These are phyloP conservation scores for Neolamprologus tretocephalus DNA, from an alignment of 2,113 vertebrate genomes.

Conservation along the genomic window DNA sequence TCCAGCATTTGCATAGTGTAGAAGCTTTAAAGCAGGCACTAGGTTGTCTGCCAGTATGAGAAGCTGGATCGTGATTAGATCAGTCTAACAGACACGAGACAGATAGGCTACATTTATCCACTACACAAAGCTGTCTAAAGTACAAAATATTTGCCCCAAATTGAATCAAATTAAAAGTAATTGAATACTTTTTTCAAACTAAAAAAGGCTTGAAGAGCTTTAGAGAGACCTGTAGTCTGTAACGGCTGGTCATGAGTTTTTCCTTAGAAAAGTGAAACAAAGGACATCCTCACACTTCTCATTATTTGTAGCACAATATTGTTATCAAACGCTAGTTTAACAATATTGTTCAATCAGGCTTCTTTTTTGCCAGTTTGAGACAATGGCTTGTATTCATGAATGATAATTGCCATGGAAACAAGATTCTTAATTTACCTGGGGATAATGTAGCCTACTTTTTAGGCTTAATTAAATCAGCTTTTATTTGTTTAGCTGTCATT, in stretches of 20 bases:
- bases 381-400: not conserved
- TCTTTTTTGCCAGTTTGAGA: not conserved
- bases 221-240: not conserved
- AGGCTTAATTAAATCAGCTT: not conserved
- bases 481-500: not conserved
- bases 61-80: not conserved
- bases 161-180: not conserved
- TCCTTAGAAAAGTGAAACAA: not conserved
- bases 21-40: not conserved
- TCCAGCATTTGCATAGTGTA: not conserved
- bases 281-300: not conserved
- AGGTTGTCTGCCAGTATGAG: not conserved
- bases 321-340: not conserved
- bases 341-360: not conserved
- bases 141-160: not conserved
- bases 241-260: not conserved
- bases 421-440: not conserved
- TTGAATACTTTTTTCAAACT: not conserved
- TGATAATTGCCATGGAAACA: not conserved
- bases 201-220: not conserved
- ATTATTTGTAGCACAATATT: not conserved
- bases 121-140: not conserved
- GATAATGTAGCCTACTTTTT: not conserved
- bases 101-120: not conserved
- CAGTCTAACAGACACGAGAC: not conserved